Base-by-base conservation (phyloP, 2,797 vertebrate genomes). In the Novumbra hubbsi region DNA sequence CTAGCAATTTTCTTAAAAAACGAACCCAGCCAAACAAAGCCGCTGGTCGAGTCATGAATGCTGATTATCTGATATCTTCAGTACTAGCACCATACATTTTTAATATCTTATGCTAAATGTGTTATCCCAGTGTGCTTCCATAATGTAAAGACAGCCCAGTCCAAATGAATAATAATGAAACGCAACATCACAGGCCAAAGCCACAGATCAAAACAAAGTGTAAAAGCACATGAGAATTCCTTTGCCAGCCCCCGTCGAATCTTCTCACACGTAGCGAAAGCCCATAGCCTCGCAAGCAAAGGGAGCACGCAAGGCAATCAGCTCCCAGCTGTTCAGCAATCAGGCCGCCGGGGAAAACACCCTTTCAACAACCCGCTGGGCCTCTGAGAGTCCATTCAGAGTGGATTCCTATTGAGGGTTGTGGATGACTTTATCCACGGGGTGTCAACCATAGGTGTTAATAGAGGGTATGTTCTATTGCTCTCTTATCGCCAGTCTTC, bases 241-340 rank as follows among this genome's bases (percentile, higher is more conserved):
- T 41, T 28, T 76, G 52, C 48, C 57, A 70, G 49, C 2, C 19
- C 55, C 28, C 9, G 12, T 8, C 66, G 8, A n/a, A 24, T n/a
- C 28, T 74, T 73, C 68, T 52, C 68, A 76, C 62, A 27, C 21
- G 14, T 24, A 60, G 55, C 24, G 12, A 24, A 24, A 71, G 52
- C 63, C 28, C 67, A 50, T 12, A 21, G 49, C 68, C 78, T 62
- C 68, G 62, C 72, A 48, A 77, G 68, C 57, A 67, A 79, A 76
- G 34, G 63, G 30, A 65, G 71, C 17, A 4, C 2, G 16, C 32
- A 7, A 14, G 14, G 64, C 48, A 19, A 5, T 60, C 55, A 60
- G 69, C 65, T 41, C 21, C 45, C 69, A 49, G 68, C 45, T 73
- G 38, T 73, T 78, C 50, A 32, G 28, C 63, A 28, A 64, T 32